Evolutionary conservation across 1,140 invertebrate genomes (phyloP).

Genomic region (Cotesia vestalis): DNA sequence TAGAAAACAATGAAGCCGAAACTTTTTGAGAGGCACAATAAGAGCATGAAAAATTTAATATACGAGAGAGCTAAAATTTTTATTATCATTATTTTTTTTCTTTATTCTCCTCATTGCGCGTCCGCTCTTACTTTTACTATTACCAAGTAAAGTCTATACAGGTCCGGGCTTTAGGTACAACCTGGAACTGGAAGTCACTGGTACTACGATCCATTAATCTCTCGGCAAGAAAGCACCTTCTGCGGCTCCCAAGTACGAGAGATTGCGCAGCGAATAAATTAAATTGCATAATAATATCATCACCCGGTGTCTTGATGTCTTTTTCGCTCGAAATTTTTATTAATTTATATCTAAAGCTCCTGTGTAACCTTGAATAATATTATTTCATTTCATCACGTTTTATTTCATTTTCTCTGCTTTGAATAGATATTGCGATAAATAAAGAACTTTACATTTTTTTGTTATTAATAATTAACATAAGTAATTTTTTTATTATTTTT

Average conservation of each 20-base stretch:
- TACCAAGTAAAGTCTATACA: slow-evolving; percentile 6
- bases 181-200: slow-evolving; percentile 21
- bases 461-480: too few species aligned
- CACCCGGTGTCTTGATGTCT: slow-evolving; percentile 9
- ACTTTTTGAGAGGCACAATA: slow-evolving; percentile 29
- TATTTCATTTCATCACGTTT: too few species aligned
- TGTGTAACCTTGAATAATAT: not conserved
- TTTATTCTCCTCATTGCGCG: not conserved
- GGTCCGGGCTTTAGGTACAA: not conserved
- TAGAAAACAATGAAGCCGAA: slow-evolving; percentile 15
- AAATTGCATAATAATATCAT: slow-evolving; percentile 34
- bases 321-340: not conserved
- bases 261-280: slow-evolving; percentile 34
- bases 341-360: not conserved
- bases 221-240: slow-evolving; percentile 6
- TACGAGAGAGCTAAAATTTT: slow-evolving; percentile 15
- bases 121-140: not conserved
- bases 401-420: too few species aligned
- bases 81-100: not conserved
- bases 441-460: too few species aligned
- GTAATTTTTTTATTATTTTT: too few species aligned
- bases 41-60: slow-evolving; percentile 35
- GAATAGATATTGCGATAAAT: too few species aligned
- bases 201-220: slow-evolving; percentile 37
- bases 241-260: slow-evolving; percentile 12